Base-by-base conservation (phyloP, 2,113 vertebrate species). In the Henicopernis longicauda region DNA sequence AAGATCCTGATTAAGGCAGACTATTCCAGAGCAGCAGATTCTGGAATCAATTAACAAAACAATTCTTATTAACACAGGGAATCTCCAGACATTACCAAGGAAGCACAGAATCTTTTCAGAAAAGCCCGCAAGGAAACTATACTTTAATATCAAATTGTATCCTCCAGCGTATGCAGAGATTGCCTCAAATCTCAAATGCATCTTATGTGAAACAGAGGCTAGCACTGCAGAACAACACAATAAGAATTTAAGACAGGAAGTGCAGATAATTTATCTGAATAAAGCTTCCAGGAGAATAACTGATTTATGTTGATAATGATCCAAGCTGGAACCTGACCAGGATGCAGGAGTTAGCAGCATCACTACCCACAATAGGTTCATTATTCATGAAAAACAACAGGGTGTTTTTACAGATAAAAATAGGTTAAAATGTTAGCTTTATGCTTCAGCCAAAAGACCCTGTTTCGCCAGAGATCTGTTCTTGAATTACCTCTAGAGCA, bases 231-330 rank as follows among this genome's bases (percentile, higher is more conserved):
- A 97, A 62, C 86, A 91, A 32, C 86, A 94, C 91, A 91, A 3
- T 73, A 90, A 90, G 93, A 95, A 87, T 88, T 94, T 87, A 90
- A 97, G 94, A 94, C 89, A 95, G 94, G 94, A 97, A 97, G 93
- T 96, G 91, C 87, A 96, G 95, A 93, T 96, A 95, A 97, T 95
- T 94, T 95, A 91, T 95, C 94, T 91, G 73, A 95, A 82, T 87
- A 95, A 95, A 83, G 84, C 84, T 83, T 97, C 87, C 91, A 96
- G 67, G 59, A 95, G 78, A 94, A 54, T 86, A 97, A 83, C 92
- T 93, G 85, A 96, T 94, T 96, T 93, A 81, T 78, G 82, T 57
- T 86, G 97, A 95, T 96, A 89, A 79, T 79, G 79, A 95, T 94
- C 95, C 94, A 95, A 95, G 79, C 82, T 95, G 91, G 91, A 97